Evolutionary conservation across 1,140 invertebrate species (phyloP), one percentile per base, ranked within the genome.

Genomic region (Lordiphosa mommai): DNA sequence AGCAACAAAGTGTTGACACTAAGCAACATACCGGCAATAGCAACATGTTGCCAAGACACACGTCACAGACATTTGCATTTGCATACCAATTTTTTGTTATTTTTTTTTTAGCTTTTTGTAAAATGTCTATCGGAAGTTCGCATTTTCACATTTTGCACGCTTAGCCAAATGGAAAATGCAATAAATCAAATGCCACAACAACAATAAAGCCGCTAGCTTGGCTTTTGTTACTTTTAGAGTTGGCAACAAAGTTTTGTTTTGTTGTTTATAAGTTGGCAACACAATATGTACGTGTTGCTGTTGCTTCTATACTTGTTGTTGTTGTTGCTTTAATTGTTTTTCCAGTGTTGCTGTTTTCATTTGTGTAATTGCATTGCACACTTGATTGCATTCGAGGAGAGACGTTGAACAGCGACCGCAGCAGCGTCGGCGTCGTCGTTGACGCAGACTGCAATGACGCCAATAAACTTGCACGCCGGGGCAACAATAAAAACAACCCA

Each of bases 331-430:
- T 68, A 66, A 66, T 66, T 66, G 52, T 66, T 48, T 66, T 32
- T 57, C 37, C 43, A 30, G 50, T 43, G 64, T 60, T 76, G 52
- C 17, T 55, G 56, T 63, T 52, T 77, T 72, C 36, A 77, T 79
- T 79, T 80, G 64, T 80, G 53, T 71, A 80, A 80, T 84, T 80
- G 71, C 76, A 76, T 76, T 84, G 77, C 76, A 72, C 63, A 84
- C 58, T 84, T 77, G 77, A 82, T 82, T 84, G 76, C 76, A 71
- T 61, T 57, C 66, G 52, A 34, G 41, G 53, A 30, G 47, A 67
- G 46, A 60, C 38, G 30, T 38, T 32, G 32, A 12, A 32, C 51
- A 33, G 40, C 43, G 40, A 40, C 63, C 29, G 37, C 43, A 12
- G 17, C 65, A 29, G 16, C 51, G 12, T 29, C 37, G 33, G 27